phyloP scores from a whole-genome alignment of 2,888 invertebrate species.

The Campoplex nolae region DNA sequence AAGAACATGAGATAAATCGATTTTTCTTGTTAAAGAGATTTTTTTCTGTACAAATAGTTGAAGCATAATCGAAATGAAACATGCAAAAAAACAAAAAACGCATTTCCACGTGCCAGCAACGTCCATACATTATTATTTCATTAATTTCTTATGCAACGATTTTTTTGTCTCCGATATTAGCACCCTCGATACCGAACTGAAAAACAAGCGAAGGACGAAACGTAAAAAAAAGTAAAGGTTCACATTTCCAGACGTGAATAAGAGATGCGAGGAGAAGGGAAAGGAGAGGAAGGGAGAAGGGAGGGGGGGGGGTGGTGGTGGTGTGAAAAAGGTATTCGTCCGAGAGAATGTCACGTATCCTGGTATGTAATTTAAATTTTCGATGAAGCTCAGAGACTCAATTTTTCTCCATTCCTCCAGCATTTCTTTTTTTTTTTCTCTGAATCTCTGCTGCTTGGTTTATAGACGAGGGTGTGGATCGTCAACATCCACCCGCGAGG shows the following conservation, averaged over 20 bases:
- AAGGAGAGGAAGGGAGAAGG: constrained; percentile 40
- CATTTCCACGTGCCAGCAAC: neutral
- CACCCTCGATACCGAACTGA: constrained; percentile 9
- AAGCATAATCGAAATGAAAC: neutral
- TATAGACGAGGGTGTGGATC: constrained; percentile 36
- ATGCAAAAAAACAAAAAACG: neutral
- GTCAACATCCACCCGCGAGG: constrained; percentile 42
- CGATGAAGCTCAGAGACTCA: constrained; percentile 49
- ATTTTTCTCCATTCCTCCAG: constrained; percentile 41
- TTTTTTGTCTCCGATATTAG: constrained; percentile 43
- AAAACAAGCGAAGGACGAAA: constrained; percentile 34
- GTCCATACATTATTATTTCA: constrained; percentile 16
- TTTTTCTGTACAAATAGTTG: neutral
- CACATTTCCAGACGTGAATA: constrained; percentile 43
- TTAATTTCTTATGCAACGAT: constrained; percentile 67
- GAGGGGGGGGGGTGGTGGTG: constrained; percentile 37
- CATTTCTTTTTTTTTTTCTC: neutral
- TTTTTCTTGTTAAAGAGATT: neutral
- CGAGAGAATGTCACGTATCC: constrained; percentile 38
- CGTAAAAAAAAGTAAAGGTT: constrained; percentile 32
- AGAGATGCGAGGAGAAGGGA: constrained; percentile 36
- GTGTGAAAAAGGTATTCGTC: constrained; percentile 49
- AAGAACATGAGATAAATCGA: constrained; percentile 1
- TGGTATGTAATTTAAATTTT: constrained; percentile 66
- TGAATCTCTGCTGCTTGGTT: neutral